These are phyloP conservation scores for Ceyx melanurus DNA, from an alignment of 2,113 vertebrate genomes.

Conservation along the genomic window DNA sequence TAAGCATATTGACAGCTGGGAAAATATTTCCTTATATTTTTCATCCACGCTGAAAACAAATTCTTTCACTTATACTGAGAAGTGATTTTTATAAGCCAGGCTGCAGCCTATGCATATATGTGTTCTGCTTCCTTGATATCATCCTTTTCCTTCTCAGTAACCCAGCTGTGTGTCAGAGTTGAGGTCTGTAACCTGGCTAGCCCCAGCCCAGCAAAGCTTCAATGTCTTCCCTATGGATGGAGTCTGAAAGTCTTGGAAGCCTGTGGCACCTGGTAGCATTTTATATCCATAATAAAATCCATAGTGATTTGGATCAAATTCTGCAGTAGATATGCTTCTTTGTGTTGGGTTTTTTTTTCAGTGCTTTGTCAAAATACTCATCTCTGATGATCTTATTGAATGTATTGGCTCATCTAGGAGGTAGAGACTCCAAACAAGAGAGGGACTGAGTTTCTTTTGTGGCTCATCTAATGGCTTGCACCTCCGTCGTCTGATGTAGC, in stretches of 20 bases:
- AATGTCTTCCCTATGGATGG: neutral
- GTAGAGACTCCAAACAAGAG: neutral
- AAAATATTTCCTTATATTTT: neutral
- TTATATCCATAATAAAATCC: neutral
- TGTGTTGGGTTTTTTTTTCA: neutral
- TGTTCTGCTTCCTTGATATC: neutral
- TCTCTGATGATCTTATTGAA: neutral
- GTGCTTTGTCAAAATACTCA: neutral
- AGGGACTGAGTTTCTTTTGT: neutral
- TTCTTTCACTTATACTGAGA: neutral
- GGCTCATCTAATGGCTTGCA: neutral
- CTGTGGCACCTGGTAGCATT: neutral
- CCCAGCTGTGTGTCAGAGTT: neutral
- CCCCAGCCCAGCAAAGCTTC: neutral
- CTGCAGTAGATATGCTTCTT: neutral
- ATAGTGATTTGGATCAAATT: neutral
- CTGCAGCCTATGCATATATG: neutral
- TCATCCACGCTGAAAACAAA: neutral
- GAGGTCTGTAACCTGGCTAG: neutral
- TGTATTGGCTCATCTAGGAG: neutral
- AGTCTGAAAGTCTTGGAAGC: neutral
- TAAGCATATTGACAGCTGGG: neutral
- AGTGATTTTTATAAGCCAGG: neutral
- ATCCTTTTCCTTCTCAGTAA: neutral
- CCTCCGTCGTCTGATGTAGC: neutral